Base-by-base conservation (phyloP, 2,797 vertebrate species). In the Eulemur mongoz region DNA sequence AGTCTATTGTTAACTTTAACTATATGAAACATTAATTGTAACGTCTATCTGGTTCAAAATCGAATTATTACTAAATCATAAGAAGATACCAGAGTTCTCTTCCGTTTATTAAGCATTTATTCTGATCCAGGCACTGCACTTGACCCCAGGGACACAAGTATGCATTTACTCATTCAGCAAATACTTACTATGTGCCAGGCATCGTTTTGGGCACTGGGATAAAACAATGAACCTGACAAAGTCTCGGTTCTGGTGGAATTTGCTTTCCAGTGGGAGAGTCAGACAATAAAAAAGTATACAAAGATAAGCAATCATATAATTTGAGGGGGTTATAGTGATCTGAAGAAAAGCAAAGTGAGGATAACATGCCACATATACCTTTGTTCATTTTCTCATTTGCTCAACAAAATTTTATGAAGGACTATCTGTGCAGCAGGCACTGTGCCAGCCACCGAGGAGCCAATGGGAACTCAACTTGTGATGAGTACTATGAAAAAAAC, bases 81-180 rank as follows among this genome's bases (percentile, higher is more conserved):
- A 67, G 73, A 52, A 87, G 76, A 73, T 90, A 87, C 48, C 12
- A 43, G 52, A 65, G 38, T 14, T 5, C 7, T 7, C 43, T 84
- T 70, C 25, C 20, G 15, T n/a, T 94, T 84, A 22, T 17, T 76
- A 84, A 80, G 22, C 23, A 14, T 86, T 95, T 61, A 69, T 94
- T 93, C 38, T 82, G 61, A 76, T 59, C 25, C n/a, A 43, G 92
- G 8, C 22, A 9, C 27, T 54, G 48, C 14, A 48, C 4, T 69
- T 65, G 4, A 79, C 32, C 25, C 23, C 32, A 27, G 20, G 45
- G 52, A 48, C 61, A 20, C 4, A 79, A 61, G 14, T 0, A 57
- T 59, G 70, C 7, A 4, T 14, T 57, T 32, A 43, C 18, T 63
- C 80, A 59, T 87, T 85, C 27, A 63, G 72, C 59, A 91, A 89